A percentile compares a stretch with the other conserved stretches of the same genome.
Conservation (phyloP, 2,113 vertebrate species). For the Formicarius rufipectus region DNA sequence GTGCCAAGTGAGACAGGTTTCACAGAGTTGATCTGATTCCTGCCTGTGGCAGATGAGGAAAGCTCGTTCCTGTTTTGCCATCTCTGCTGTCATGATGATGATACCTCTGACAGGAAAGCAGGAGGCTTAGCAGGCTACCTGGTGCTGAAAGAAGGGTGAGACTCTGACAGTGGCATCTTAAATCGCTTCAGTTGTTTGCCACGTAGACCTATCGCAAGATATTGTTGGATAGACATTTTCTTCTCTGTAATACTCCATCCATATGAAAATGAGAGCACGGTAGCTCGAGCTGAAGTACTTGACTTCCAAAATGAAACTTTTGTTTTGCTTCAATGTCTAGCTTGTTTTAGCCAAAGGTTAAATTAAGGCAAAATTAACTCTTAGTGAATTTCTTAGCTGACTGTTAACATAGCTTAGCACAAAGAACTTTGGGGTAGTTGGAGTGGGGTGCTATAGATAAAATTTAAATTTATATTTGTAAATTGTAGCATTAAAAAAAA, state of each 20-base stretch:
- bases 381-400: not conserved
- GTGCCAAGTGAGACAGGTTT: not conserved
- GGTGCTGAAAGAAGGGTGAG: not conserved
- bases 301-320: not conserved
- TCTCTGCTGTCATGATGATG: not conserved
- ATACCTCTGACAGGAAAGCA: not conserved
- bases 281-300: not conserved
- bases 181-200: not conserved
- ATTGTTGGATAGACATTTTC: not conserved
- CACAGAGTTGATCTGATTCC: not conserved
- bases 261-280: not conserved
- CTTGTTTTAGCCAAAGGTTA: not conserved
- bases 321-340: not conserved
- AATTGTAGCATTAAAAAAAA: not conserved
- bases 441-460: not conserved
- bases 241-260: not conserved
- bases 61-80: not conserved
- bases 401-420: not conserved
- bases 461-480: not conserved
- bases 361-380: not conserved
- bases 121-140: not conserved
- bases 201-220: not conserved
- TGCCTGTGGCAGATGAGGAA: not conserved
- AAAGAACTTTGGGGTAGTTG: not conserved
- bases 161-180: not conserved